Base-by-base conservation (phyloP, 2,797 vertebrate genomes). In the Sebastolobus altivelis region DNA sequence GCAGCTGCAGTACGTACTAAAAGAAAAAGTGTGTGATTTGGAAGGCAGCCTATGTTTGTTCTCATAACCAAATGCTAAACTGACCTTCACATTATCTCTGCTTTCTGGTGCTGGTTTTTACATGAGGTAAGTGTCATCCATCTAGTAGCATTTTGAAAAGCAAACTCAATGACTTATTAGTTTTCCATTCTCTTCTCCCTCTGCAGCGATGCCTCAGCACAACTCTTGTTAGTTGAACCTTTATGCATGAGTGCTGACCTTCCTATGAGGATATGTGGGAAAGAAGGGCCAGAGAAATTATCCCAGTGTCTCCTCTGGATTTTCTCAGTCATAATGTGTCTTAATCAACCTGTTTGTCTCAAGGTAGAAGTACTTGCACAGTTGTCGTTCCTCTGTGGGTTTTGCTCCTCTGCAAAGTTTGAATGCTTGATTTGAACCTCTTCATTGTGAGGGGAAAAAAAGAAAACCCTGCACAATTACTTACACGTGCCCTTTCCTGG, bases 401-500 rank as follows among this genome's bases (percentile, higher is more conserved):
- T 79, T 55, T 62, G 59, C 65, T 67, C 31, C 22, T 72, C 62
- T 31, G 62, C 79, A 60, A 82, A 85, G 81, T 86, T 87, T 90
- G 79, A 90, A 77, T 88, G 84, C 82, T 87, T 91, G 77, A 89
- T 68, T 83, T 83, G 37, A 69, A 60, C 82, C 72, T 90, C 80
- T 89, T 86, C 74, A 86, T 87, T 87, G 83, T 85, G 65, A 62
- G 22, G 46, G 20, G 37, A 2, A 43, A 77, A n/a, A 77, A 70
- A 61, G 18, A 83, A 77, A 81, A 63, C 35, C 75, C 56, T 73
- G 78, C 84, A 90, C 87, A 92, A 89, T 92, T 93, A 90, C 88
- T 90, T 88, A 88, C 86, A 80, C 33, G 75, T 89, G 91, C 88
- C 89, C 89, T 94, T 93, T 93, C 79, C 82, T 81, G 74, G 49